A percentile compares a stretch with the other conserved stretches of the same genome.
These are phyloP conservation scores for Nephotettix cincticeps DNA, from an alignment of 1,140 invertebrate genomes.

Conservation along the genomic window DNA sequence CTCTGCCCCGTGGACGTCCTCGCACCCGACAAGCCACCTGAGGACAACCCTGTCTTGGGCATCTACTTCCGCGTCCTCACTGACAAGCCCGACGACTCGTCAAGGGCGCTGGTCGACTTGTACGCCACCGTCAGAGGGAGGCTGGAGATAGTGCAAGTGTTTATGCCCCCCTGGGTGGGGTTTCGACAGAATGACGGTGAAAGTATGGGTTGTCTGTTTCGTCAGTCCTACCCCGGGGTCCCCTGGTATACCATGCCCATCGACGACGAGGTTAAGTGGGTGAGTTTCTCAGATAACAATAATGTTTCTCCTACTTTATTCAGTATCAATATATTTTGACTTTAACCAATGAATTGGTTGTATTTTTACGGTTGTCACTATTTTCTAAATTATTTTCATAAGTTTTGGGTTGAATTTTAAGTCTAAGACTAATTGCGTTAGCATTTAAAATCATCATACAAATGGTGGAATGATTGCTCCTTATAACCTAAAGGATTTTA, in stretches of 20 bases:
- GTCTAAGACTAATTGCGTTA: no score
- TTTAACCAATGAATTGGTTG: no score
- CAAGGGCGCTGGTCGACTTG: conserved; percentile 11
- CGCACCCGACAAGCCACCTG: neutral
- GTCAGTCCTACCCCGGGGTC: conserved; percentile 5
- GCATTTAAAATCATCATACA: no score
- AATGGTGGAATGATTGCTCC: no score
- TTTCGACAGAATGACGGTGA: conserved; percentile 13
- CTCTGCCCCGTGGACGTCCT: conserved; percentile 2
- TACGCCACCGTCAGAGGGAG: conserved; percentile 2
- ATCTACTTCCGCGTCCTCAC: conserved; percentile 24
- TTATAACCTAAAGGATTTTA: no score
- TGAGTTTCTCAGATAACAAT: no score
- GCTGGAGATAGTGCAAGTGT: conserved; percentile 11
- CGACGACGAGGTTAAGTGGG: conserved; percentile 25
- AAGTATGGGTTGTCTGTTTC: neutral
- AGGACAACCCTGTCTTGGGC: neutral
- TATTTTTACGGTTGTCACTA: no score
- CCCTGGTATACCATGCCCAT: conserved; percentile 28
- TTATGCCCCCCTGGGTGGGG: conserved; percentile 16
- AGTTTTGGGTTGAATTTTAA: no score
- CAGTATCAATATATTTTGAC: no score
- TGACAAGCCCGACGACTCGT: neutral
- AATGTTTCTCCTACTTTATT: no score
- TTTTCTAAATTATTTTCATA: no score